phyloP scores from a whole-genome alignment of 2,888 invertebrate species.

The Limulus polyphemus region DNA sequence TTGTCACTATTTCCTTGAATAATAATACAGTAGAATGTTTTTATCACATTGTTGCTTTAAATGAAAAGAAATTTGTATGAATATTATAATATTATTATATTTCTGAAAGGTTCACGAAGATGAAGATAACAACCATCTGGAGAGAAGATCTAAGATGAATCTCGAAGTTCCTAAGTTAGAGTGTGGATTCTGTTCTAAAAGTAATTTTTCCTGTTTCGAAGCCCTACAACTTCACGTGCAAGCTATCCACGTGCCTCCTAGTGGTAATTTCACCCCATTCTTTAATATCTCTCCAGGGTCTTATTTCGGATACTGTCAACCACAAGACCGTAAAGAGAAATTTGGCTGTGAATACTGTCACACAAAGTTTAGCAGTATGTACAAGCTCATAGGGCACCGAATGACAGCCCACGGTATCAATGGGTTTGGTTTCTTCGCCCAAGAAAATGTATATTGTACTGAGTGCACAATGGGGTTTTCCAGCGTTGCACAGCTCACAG shows the following conservation, averaged over 20 bases:
- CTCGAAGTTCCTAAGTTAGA: neutral
- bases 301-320: no score
- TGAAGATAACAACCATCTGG: no score
- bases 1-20: no score
- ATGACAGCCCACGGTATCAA: constrained; percentile 40
- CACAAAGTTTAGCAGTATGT: constrained; percentile 53
- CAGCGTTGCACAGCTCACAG: constrained; percentile 42
- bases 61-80: no score
- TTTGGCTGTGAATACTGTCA: constrained; percentile 52
- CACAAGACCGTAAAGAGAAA: no score
- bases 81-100: no score
- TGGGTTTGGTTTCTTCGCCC: constrained; percentile 25
- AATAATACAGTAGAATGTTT: no score
- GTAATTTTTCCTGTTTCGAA: constrained; percentile 67
- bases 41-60: no score
- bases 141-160: no score
- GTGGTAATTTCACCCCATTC: no score
- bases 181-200: constrained; percentile 76
- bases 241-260: constrained; percentile 50
- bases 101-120: no score
- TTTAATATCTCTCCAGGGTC: no score
- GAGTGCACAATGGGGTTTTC: constrained; percentile 46
- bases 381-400: constrained; percentile 51
- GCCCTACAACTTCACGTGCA: constrained; percentile 72
- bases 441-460: constrained; percentile 40